These are phyloP conservation scores for Drosophila demipolita DNA, from an alignment of 2,888 invertebrate species.

Conservation along the genomic window DNA sequence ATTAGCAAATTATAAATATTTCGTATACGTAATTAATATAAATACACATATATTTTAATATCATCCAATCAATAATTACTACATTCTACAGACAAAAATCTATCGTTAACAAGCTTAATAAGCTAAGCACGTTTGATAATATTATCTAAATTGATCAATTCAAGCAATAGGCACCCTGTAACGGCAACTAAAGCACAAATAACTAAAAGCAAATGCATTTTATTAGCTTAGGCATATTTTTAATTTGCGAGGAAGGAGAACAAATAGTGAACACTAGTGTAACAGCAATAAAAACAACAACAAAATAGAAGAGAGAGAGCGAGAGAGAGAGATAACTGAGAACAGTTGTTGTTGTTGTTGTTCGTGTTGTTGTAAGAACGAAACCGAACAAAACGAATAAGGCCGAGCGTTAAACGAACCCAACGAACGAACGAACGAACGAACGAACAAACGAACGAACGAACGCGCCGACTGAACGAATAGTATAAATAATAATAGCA, in stretches of 20 bases:
- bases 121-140: not conserved
- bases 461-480: conserved; percentile 32
- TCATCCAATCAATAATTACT: not conserved
- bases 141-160: not conserved
- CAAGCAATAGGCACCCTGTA: conserved; percentile 54
- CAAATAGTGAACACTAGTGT: conserved; percentile 70
- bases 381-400: conserved; percentile 7
- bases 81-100: not conserved
- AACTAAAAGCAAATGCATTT: conserved; percentile 46
- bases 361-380: conserved; percentile 7
- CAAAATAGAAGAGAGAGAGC: conserved; percentile 5
- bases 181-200: conserved; percentile 34
- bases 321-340: conserved; percentile 9
- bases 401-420: conserved; percentile 10
- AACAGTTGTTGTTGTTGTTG: conserved; percentile 5
- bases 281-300: conserved; percentile 34
- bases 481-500: conserved; percentile 78
- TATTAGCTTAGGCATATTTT: conserved; percentile 80
- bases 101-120: not conserved
- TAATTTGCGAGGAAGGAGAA: conserved; percentile 82
- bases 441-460: conserved; percentile 22
- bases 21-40: conserved; percentile 1
- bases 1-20: not conserved
- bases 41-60: not conserved
- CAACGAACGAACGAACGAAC: conserved; percentile 26